These are phyloP conservation scores for Vanacampus margaritifer DNA, from an alignment of 2,113 vertebrate species.

Conservation along the genomic window DNA sequence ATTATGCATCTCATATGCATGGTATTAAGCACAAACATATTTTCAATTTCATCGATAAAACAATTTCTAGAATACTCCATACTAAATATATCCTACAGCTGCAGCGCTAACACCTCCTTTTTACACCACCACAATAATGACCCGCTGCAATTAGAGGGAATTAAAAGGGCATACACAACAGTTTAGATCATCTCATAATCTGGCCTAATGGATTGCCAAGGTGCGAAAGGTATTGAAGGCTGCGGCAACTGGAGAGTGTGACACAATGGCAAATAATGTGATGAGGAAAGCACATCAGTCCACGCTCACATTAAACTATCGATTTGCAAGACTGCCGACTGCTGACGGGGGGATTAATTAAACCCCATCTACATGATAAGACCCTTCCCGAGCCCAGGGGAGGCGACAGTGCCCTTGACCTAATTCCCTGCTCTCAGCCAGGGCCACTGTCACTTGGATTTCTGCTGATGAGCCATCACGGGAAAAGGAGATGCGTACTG, in stretches of 20 bases:
- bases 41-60: too few species aligned
- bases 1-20: too few species aligned
- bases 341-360: constrained; percentile 46
- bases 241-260: constrained; percentile 7
- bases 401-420: constrained; percentile 56
- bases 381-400: constrained; percentile 39
- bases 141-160: constrained; percentile 38
- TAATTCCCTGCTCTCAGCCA: constrained; percentile 43
- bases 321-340: constrained; percentile 39
- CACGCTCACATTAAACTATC: constrained; percentile 21
- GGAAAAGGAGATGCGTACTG: constrained; percentile 13
- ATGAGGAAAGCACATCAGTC: neutral
- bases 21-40: too few species aligned
- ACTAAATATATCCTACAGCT: neutral
- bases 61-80: neutral
- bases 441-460: constrained; percentile 34
- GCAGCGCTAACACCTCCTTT: constrained; percentile 1
- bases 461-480: constrained; percentile 43
- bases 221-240: neutral
- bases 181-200: constrained; percentile 29
- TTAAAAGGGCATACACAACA: constrained; percentile 32
- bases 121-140: constrained; percentile 31
- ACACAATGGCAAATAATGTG: constrained; percentile 1
- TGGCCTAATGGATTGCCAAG: constrained; percentile 30
- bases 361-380: constrained; percentile 34